Conservation (phyloP, 2,888 invertebrate genomes). For the Agonopterix heracliana region DNA sequence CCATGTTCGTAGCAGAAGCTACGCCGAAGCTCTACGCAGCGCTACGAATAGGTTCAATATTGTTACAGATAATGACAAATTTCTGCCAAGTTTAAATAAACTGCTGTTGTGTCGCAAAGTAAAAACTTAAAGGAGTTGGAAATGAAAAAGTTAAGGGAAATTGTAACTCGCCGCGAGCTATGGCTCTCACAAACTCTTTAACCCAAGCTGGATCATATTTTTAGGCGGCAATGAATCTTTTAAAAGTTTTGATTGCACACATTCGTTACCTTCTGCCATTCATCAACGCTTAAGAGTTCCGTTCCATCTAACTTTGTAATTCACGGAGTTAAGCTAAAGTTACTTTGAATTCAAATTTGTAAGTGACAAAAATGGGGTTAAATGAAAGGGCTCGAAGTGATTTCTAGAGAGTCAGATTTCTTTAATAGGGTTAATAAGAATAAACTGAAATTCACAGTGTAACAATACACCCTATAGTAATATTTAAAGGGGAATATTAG, state of each 20-base stretch:
- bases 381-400: background rate
- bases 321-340: conserved; percentile 51
- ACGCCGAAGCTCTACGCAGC: too few species aligned
- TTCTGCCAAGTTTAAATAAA: background rate
- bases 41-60: background rate
- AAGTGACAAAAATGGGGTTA: conserved; percentile 22
- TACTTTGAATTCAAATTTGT: conserved; percentile 40
- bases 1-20: too few species aligned
- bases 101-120: conserved; percentile 2
- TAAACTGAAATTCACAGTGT: too few species aligned
- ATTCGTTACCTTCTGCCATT: conserved; percentile 61
- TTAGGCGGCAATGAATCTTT: conserved; percentile 63
- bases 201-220: conserved; percentile 53
- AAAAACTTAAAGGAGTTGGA: conserved; percentile 19
- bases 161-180: conserved; percentile 24
- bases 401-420: background rate
- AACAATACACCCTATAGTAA: too few species aligned
- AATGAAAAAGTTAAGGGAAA: conserved; percentile 42
- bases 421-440: too few species aligned
- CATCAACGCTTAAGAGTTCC: conserved; percentile 55
- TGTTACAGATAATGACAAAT: background rate
- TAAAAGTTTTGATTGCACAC: conserved; percentile 69
- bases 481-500: too few species aligned
- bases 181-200: conserved; percentile 42
- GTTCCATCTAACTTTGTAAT: conserved; percentile 51